Conservation (phyloP, 2,888 invertebrate species). For the Leistus spinibarbis region DNA sequence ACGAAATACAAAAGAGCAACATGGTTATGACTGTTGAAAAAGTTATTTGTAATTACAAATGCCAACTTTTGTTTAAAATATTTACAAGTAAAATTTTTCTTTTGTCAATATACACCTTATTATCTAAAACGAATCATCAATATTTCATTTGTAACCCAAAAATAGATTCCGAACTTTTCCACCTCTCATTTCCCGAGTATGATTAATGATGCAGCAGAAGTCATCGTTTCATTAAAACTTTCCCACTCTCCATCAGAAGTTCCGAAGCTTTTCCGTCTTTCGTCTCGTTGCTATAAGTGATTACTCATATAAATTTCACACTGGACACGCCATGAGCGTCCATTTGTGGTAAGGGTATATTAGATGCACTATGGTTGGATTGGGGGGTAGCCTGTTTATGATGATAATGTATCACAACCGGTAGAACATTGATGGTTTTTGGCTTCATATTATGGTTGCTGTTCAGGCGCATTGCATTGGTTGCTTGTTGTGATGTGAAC, state of each 20-base stretch:
- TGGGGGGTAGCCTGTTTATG: neutral
- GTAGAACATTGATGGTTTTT: neutral
- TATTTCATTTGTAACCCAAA: neutral
- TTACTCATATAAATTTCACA: neutral
- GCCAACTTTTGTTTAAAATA: too few relatives aligned
- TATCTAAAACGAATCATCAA: neutral
- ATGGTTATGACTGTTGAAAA: too few relatives aligned
- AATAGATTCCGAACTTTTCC: too few relatives aligned
- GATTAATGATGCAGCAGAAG: conserved; percentile 8
- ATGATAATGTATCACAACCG: neutral
- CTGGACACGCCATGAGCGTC: neutral
- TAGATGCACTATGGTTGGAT: neutral
- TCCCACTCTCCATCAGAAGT: neutral
- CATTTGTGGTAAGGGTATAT: neutral
- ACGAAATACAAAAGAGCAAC: too few relatives aligned
- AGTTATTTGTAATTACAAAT: too few relatives aligned
- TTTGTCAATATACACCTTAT: neutral
- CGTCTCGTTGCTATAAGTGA: neutral
- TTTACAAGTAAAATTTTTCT: neutral
- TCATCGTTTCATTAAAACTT: conserved; percentile 6
- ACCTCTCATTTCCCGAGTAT: neutral
- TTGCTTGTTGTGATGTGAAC: too few relatives aligned
- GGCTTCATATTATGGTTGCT: neutral
- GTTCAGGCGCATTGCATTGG: neutral
- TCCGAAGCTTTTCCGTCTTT: neutral